Percentiles rank a stretch among this genome's conserved stretches.
Evolutionary conservation across 2,888 invertebrate genomes (phyloP).

Genomic region (Cosmia trapezina): DNA sequence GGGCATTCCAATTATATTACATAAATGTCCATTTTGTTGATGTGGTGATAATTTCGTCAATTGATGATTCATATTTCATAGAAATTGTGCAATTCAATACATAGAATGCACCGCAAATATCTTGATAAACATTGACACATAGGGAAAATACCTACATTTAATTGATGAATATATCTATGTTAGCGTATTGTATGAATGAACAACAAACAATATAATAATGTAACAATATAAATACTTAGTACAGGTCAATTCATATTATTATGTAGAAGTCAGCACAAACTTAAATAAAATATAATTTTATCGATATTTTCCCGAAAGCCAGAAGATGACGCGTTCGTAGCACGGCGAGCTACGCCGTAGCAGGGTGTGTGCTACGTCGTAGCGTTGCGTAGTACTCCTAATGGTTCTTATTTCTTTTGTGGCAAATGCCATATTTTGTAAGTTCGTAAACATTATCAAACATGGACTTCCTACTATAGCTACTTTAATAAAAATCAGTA

Average conservation of each 20-base stretch:
- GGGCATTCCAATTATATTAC: neutral
- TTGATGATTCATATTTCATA: too few relatives aligned
- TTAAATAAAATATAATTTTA: neutral
- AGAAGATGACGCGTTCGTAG: neutral
- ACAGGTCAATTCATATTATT: neutral
- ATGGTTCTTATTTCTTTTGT: neutral
- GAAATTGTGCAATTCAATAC: neutral
- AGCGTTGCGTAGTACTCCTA: constrained; percentile 1
- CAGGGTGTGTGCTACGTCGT: neutral
- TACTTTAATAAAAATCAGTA: constrained; percentile 10
- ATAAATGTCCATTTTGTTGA: constrained; percentile 3
- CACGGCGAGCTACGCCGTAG: constrained; percentile 18
- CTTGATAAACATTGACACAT: neutral
- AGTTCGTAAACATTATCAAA: neutral
- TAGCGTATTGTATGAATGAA: neutral
- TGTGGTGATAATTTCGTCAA: neutral
- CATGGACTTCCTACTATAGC: too few relatives aligned
- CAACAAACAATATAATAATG: too few relatives aligned
- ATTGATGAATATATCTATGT: neutral
- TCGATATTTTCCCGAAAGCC: neutral
- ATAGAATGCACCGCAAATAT: neutral
- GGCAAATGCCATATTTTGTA: neutral
- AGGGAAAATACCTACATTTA: neutral
- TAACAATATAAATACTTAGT: neutral
- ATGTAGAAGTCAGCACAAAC: neutral